These are phyloP conservation scores for Diadromus collaris DNA, from an alignment of 2,888 invertebrate genomes.

Conservation along the genomic window DNA sequence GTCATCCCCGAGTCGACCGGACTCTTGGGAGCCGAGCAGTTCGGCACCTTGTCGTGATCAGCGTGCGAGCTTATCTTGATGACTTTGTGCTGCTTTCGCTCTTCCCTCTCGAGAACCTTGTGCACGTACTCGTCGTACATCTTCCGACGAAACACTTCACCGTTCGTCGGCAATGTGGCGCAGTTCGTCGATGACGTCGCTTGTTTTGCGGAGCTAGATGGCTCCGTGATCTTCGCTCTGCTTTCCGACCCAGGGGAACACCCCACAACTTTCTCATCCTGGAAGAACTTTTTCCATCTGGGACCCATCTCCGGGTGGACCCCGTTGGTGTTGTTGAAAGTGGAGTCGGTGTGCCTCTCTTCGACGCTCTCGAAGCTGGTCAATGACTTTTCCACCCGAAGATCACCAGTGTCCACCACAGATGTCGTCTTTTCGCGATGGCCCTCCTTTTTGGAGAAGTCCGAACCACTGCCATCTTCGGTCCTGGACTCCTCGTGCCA, in stretches of 20 bases:
- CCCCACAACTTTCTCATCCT: slow-evolving; percentile 12
- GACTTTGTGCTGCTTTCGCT: slow-evolving; percentile 89
- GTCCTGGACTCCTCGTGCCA: slow-evolving; percentile 70
- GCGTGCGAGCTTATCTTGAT: slow-evolving; percentile 87
- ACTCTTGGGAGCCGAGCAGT: slow-evolving; percentile 42
- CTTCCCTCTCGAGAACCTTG: slow-evolving; percentile 89
- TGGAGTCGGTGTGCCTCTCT: slow-evolving; percentile 54
- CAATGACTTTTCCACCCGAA: slow-evolving; percentile 64
- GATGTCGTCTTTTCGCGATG: slow-evolving; percentile 63
- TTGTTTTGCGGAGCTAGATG: slow-evolving; percentile 18
- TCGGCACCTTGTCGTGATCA: slow-evolving; percentile 65
- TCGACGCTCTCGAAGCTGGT: slow-evolving; percentile 62
- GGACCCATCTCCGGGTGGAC: not conserved
- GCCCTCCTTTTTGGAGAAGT: slow-evolving; percentile 66
- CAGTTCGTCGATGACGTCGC: slow-evolving; percentile 57
- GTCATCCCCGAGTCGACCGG: slow-evolving; percentile 71
- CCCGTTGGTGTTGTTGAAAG: slow-evolving; percentile 20
- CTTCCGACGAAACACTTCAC: slow-evolving; percentile 87
- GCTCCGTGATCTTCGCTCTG: not conserved
- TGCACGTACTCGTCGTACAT: slow-evolving; percentile 93
- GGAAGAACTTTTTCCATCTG: slow-evolving; percentile 43
- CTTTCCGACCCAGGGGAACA: not conserved
- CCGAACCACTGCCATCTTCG: slow-evolving; percentile 61
- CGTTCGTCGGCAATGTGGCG: slow-evolving; percentile 80
- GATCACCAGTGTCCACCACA: slow-evolving; percentile 58